Evolutionary conservation across 2,888 invertebrate genomes (phyloP).

Genomic region (Imbricaverruca yamaguchii): DNA sequence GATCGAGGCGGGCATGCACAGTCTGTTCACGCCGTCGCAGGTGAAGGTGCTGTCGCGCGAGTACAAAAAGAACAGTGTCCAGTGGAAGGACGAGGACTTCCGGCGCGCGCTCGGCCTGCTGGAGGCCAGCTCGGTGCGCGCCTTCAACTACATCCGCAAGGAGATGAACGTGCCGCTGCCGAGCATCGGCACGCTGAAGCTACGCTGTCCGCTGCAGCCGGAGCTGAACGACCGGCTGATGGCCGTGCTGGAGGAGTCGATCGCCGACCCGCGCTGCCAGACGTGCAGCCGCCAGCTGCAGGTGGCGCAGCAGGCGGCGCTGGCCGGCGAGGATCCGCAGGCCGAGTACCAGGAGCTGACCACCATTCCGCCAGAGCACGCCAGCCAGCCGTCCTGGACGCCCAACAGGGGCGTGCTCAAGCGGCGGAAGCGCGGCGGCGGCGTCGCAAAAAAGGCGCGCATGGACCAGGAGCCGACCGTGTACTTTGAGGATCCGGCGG

Average conservation of each 20-base stretch:
- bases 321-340: neutral
- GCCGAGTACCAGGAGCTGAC: neutral
- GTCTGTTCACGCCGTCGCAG: conserved; percentile 7
- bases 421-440: no score
- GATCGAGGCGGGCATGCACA: conserved; percentile 19
- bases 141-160: conserved; percentile 10
- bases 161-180: conserved; percentile 6
- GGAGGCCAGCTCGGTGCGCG: neutral
- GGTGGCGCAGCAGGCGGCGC: neutral
- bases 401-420: no score
- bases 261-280: neutral
- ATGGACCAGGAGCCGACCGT: neutral
- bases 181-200: conserved; percentile 10
- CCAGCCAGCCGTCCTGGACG: neutral
- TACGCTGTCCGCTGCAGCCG: conserved; percentile 11
- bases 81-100: conserved; percentile 12
- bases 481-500: neutral
- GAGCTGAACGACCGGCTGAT: neutral
- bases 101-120: neutral
- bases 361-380: neutral
- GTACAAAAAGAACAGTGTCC: conserved; percentile 15
- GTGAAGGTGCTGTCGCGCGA: conserved; percentile 3
- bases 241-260: neutral
- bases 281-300: neutral
- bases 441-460: no score